Evolutionary conservation across 2,797 vertebrate species (phyloP), one percentile per base, ranked within the genome.

Genomic region (Amphiprion clarkii): DNA sequence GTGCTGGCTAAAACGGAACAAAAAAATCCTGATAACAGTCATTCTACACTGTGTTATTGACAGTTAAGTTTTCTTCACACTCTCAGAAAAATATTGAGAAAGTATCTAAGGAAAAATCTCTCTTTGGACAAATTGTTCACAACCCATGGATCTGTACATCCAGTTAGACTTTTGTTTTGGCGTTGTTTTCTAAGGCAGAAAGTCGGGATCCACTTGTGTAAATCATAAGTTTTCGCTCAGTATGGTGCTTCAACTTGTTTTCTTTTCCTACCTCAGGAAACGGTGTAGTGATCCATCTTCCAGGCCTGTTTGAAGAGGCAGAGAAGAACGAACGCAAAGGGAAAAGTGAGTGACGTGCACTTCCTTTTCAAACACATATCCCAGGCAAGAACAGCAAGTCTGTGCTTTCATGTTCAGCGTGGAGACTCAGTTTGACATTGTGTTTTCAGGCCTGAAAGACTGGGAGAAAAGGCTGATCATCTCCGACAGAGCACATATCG

Each of bases 401-500:
- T 21, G 14, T 36, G 9, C 5, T 42, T 70, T 61, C 7, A 1
- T 36, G 9, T 39, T 21, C 0, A 4, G 11, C 42, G 17, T 39
- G 51, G 4, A 76, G 19, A 54, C 31, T 66, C 62, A 73, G 66
- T 2, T 3, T 39, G 3, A 49, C 2, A 61, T 40, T 71, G 54
- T 93, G 75, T 87, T 69, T 89, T 39, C 90, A 99, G 98, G 97
- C 89, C 91, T 99, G n/a, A 95, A 96, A 91, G 97, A 94, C 90
- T 99, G 98, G 98, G 97, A 98, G 84, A 95, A 96, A 79, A 95
- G 98, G 58, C 92, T 99, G 88, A 94, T 98, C 89, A 99, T 99
- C 93, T 99, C 98, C 13, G 98, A 99, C 93, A 95, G 98, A 91
- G 98, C 98, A 67, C 98, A 99, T 82, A 99, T 99, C 19, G 98